Conservation (phyloP, 2,797 vertebrate species). For the Odontamblyopus rebecca region DNA sequence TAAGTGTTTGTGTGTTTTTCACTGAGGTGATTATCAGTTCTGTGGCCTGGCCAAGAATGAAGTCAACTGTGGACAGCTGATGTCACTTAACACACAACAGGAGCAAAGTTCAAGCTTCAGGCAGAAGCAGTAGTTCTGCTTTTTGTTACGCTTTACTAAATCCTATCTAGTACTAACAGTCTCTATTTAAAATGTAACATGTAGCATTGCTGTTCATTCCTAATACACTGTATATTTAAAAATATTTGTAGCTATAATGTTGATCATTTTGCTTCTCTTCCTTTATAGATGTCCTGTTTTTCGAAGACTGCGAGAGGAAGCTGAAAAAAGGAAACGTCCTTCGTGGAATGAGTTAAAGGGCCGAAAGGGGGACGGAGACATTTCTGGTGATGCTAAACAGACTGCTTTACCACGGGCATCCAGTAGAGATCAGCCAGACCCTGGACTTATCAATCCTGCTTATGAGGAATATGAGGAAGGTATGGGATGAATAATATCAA, state of each 20-base stretch:
- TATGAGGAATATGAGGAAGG: conserved; percentile 91
- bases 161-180: conserved; percentile 39
- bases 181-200: conserved; percentile 5
- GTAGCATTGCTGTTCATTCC: background rate
- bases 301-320: conserved; percentile 82
- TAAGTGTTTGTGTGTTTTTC: conserved; percentile 30
- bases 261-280: conserved; percentile 16
- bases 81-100: conserved; percentile 64
- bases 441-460: conserved; percentile 88
- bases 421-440: conserved; percentile 78
- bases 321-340: conserved; percentile 81
- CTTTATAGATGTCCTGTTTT: conserved; percentile 85
- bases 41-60: conserved; percentile 43
- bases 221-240: background rate
- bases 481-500: conserved; percentile 49
- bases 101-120: conserved; percentile 70
- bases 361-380: conserved; percentile 75
- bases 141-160: conserved; percentile 50
- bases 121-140: conserved; percentile 31
- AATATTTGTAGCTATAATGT: background rate
- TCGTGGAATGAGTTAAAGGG: conserved; percentile 80
- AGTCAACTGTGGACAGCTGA: conserved; percentile 44
- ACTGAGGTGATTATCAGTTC: conserved; percentile 35
- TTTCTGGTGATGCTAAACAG: conserved; percentile 66
- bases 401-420: conserved; percentile 70